These are phyloP conservation scores for Notamacropus eugenii DNA, from an alignment of 2,797 vertebrate genomes.

Conservation along the genomic window DNA sequence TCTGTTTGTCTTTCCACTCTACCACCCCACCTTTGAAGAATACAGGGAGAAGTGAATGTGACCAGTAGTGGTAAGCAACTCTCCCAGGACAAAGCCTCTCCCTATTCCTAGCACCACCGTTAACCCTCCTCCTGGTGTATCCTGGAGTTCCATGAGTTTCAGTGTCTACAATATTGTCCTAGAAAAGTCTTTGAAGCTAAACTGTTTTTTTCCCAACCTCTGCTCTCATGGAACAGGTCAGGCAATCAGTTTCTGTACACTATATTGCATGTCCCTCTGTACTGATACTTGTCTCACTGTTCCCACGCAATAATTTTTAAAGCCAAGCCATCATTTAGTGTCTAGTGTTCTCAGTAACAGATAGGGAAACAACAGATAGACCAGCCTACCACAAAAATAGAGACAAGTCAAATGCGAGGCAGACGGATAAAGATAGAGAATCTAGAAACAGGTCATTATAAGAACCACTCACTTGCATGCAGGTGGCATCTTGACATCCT, in stretches of 20 bases:
- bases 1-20: neutral
- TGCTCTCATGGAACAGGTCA: neutral
- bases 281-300: conserved; percentile 30
- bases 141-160: conserved; percentile 19
- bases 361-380: neutral
- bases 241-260: neutral
- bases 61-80: neutral
- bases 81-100: neutral
- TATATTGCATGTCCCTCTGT: neutral
- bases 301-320: conserved; percentile 7
- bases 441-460: neutral
- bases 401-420: neutral
- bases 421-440: conserved; percentile 25
- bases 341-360: conserved; percentile 11
- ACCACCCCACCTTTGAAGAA: neutral
- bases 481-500: neutral
- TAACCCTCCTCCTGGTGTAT: neutral
- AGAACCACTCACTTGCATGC: neutral
- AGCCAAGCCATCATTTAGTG: conserved; percentile 7
- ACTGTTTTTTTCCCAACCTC: neutral
- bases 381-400: neutral
- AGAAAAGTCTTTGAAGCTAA: neutral
- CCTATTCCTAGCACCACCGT: neutral
- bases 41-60: neutral
- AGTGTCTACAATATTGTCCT: neutral